Conservation (phyloP, 1,140 invertebrate genomes). For the Chrysomallon squamiferum region DNA sequence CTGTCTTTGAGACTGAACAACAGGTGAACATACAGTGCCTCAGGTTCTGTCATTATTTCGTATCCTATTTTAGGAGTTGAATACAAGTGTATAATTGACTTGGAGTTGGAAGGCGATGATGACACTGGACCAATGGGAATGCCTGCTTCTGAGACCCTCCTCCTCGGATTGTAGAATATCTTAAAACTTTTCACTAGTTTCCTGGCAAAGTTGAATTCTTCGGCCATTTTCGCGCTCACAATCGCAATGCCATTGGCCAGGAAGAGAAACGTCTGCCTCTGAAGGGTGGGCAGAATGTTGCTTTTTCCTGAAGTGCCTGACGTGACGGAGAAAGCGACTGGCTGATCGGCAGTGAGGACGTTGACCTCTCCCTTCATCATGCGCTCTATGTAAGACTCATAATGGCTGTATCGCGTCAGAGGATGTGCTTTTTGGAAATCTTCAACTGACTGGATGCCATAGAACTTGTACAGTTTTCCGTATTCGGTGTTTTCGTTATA, state of each 20-base stretch:
- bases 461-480: conserved; percentile 48
- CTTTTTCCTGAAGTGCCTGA: conserved; percentile 60
- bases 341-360: conserved; percentile 42
- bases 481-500: conserved; percentile 52
- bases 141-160: conserved; percentile 42
- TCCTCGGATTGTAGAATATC: conserved; percentile 57
- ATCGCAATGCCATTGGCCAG: conserved; percentile 54
- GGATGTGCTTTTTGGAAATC: conserved; percentile 50
- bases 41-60: conserved; percentile 55
- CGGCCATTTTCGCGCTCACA: conserved; percentile 41
- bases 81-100: conserved; percentile 54
- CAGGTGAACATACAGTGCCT: conserved; percentile 59
- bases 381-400: conserved; percentile 50
- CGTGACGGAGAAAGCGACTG: conserved; percentile 56
- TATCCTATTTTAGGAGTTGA: conserved; percentile 53
- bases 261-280: conserved; percentile 45
- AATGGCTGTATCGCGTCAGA: conserved; percentile 51
- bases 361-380: conserved; percentile 55
- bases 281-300: conserved; percentile 50
- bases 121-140: conserved; percentile 59
- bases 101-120: conserved; percentile 54
- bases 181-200: conserved; percentile 54
- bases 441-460: conserved; percentile 40
- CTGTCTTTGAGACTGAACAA: conserved; percentile 57
- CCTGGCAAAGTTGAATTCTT: conserved; percentile 34